phyloP scores from a whole-genome alignment of 2,113 vertebrate species.

The Antigone vipio region DNA sequence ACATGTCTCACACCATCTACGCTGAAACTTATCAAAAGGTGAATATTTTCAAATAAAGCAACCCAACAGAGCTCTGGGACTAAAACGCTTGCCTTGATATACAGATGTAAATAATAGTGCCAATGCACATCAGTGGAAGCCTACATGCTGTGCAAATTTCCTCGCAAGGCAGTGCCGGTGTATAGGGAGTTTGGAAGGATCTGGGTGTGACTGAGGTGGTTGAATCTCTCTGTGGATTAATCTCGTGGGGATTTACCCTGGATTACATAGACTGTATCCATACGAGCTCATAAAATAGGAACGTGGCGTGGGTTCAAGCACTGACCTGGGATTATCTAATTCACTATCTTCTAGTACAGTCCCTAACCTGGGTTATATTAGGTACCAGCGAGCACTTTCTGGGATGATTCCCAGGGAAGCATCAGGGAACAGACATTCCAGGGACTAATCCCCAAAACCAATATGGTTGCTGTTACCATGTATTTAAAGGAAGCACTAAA shows the following conservation, averaged over 20 bases:
- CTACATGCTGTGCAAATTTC: background rate
- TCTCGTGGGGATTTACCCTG: background rate
- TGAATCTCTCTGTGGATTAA: background rate
- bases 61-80: background rate
- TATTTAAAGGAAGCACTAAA: background rate
- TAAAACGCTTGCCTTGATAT: rapidly evolving
- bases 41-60: background rate
- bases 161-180: background rate
- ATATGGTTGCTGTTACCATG: rapidly evolving
- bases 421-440: background rate
- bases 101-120: background rate
- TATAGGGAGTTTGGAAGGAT: background rate
- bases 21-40: background rate
- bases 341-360: background rate
- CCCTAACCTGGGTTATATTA: background rate
- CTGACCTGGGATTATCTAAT: background rate
- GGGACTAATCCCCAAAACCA: rapidly evolving
- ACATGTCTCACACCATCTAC: background rate
- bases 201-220: background rate
- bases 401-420: background rate
- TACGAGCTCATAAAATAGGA: background rate
- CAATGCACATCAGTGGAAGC: background rate
- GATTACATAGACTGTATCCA: background rate
- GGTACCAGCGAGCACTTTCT: background rate
- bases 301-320: background rate